A percentile compares a stretch with the other conserved stretches of the same genome.
Evolutionary conservation across 1,140 invertebrate species (phyloP).

Genomic region (Vollenhovia emeryi): DNA sequence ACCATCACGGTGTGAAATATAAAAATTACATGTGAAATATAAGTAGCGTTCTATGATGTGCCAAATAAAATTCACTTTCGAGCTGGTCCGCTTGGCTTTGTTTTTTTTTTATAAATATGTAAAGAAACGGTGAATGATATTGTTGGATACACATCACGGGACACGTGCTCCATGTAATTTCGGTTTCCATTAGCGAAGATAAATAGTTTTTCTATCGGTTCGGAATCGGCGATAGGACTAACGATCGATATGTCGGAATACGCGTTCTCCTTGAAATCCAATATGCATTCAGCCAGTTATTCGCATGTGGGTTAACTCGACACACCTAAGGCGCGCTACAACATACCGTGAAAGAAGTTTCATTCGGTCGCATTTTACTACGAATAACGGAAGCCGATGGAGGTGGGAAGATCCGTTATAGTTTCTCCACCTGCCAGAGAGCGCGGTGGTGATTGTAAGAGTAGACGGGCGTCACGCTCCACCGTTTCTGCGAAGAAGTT

Average conservation of each 20-base stretch:
- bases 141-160: background rate
- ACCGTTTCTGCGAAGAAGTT: constrained; percentile 50
- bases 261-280: constrained; percentile 42
- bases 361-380: constrained; percentile 57
- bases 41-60: background rate
- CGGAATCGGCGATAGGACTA: background rate
- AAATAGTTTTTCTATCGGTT: constrained; percentile 4
- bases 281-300: constrained; percentile 22
- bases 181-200: constrained; percentile 21
- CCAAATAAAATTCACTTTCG: background rate
- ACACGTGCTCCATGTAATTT: background rate
- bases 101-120: background rate
- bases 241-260: constrained; percentile 31
- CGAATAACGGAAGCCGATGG: constrained; percentile 50
- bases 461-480: constrained; percentile 61
- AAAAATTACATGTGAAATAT: background rate
- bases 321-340: constrained; percentile 25
- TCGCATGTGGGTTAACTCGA: constrained; percentile 45
- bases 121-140: background rate
- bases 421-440: constrained; percentile 57
- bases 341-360: constrained; percentile 49
- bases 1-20: background rate
- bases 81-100: background rate
- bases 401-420: constrained; percentile 58
- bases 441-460: constrained; percentile 49